phyloP scores from a whole-genome alignment of 2,113 vertebrate genomes.

The Bathybates hornii region DNA sequence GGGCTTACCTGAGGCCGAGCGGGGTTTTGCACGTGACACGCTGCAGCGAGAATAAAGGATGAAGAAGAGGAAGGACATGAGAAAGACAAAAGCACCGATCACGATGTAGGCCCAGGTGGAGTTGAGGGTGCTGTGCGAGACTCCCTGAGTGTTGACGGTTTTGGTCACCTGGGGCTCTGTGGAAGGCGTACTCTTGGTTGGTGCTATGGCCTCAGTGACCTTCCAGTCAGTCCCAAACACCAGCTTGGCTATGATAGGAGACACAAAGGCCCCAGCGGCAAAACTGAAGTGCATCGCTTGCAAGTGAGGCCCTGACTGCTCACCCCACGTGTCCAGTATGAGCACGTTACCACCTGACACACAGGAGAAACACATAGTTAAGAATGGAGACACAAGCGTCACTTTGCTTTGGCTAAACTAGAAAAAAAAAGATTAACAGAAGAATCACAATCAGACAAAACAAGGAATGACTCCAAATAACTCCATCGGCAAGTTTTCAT shows the following conservation, averaged over 20 bases:
- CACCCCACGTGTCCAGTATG: slow-evolving; percentile 80
- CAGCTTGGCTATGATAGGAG: slow-evolving; percentile 87
- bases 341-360: slow-evolving; percentile 87
- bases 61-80: slow-evolving; percentile 76
- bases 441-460: not conserved
- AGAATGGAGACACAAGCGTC: not conserved
- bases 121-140: not conserved
- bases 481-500: not conserved
- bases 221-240: slow-evolving; percentile 58
- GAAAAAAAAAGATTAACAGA: not conserved
- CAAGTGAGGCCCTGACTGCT: slow-evolving; percentile 81
- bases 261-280: slow-evolving; percentile 81
- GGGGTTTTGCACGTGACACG: slow-evolving; percentile 40
- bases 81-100: slow-evolving; percentile 77
- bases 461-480: not conserved
- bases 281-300: slow-evolving; percentile 97
- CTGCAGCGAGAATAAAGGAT: slow-evolving; percentile 66
- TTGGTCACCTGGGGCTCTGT: not conserved
- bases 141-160: not conserved
- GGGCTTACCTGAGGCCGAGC: slow-evolving; percentile 25
- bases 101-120: slow-evolving; percentile 83
- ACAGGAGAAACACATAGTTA: not conserved
- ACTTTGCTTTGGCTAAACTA: not conserved
- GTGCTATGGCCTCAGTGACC: not conserved
- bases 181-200: not conserved